phyloP scores from a whole-genome alignment of 2,888 invertebrate genomes.

The Theretra japonica region DNA sequence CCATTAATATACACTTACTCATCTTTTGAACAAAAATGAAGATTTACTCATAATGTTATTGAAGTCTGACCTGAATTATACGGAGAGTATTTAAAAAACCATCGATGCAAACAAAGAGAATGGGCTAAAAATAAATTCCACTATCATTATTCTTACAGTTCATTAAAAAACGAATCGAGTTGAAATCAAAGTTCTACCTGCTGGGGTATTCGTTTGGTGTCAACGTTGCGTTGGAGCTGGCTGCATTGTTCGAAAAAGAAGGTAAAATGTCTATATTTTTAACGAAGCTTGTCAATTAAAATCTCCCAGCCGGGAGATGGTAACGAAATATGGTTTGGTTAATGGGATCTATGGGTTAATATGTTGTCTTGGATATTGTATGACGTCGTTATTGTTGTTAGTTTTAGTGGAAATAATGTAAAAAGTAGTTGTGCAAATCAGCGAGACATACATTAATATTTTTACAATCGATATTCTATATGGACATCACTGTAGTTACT shows the following conservation, averaged over 20 bases:
- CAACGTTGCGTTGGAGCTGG: constrained; percentile 64
- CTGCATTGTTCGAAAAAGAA: constrained; percentile 61
- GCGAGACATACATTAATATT: too few species aligned
- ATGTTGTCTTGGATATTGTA: too few species aligned
- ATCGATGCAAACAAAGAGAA: not conserved
- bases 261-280: constrained; percentile 47
- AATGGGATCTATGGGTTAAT: not conserved
- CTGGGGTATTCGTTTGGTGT: constrained; percentile 64
- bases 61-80: not conserved
- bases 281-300: constrained; percentile 28
- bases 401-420: not conserved
- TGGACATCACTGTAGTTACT: too few species aligned
- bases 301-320: not conserved
- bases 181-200: constrained; percentile 53
- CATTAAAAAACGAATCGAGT: constrained; percentile 48
- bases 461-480: too few species aligned
- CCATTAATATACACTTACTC: not conserved
- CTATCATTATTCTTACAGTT: constrained; percentile 43
- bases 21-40: not conserved
- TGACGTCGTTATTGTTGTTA: too few species aligned
- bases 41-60: not conserved
- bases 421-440: too few species aligned
- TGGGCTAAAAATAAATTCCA: not conserved
- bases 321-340: constrained; percentile 2
- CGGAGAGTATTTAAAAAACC: not conserved